Conservation (phyloP, 2,797 vertebrate genomes). For the Odontamblyopus lacepedii region DNA sequence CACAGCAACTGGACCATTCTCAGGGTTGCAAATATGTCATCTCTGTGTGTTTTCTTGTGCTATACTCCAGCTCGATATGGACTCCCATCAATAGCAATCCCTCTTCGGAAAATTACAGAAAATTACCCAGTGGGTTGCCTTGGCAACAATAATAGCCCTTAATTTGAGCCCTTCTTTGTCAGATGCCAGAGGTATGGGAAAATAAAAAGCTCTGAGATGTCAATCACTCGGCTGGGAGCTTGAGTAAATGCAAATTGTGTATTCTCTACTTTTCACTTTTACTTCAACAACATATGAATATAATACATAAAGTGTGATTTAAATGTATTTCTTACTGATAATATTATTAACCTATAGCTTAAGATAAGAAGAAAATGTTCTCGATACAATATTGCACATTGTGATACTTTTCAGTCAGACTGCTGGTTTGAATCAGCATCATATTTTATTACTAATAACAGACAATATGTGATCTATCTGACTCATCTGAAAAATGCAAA, state of each 20-base stretch:
- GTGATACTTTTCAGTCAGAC: neutral
- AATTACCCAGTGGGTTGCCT: conserved; percentile 77
- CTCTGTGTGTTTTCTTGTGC: conserved; percentile 35
- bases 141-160: conserved; percentile 79
- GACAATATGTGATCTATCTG: neutral
- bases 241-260: conserved; percentile 14
- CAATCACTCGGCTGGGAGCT: conserved; percentile 12
- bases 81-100: conserved; percentile 57
- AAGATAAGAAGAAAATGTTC: neutral
- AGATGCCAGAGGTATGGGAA: conserved; percentile 52
- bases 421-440: neutral
- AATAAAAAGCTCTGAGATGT: conserved; percentile 43
- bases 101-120: conserved; percentile 72
- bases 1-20: conserved; percentile 4
- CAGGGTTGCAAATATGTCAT: neutral
- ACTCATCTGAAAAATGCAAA: neutral
- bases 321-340: neutral
- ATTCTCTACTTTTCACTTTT: neutral
- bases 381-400: neutral
- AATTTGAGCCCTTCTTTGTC: conserved; percentile 72
- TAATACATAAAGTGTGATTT: neutral
- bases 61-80: conserved; percentile 28
- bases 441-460: neutral
- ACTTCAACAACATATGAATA: neutral
- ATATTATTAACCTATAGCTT: neutral